Percentiles rank a stretch among this genome's conserved stretches.
These are phyloP conservation scores for Elaphurus davidianus DNA, from an alignment of 2,113 vertebrate genomes.

Conservation along the genomic window DNA sequence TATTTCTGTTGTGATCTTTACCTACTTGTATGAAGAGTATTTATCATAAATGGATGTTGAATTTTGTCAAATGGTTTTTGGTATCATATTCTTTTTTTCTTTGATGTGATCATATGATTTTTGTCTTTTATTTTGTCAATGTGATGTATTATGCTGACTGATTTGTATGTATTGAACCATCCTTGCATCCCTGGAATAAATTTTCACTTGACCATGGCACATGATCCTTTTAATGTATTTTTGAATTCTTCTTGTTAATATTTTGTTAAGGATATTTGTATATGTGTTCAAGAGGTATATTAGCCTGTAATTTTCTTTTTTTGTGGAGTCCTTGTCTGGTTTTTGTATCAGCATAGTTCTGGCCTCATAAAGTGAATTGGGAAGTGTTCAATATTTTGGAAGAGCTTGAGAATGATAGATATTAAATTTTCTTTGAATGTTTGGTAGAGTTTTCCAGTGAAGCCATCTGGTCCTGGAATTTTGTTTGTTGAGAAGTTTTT, in stretches of 20 bases:
- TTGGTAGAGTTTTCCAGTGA: not conserved
- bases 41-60: not conserved
- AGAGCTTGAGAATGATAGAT: not conserved
- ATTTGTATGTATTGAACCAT: not conserved
- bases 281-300: not conserved
- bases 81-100: not conserved
- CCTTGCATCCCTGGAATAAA: not conserved
- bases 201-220: not conserved
- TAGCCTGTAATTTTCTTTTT: not conserved
- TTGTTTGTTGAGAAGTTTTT: not conserved
- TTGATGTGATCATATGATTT: not conserved
- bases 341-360: not conserved
- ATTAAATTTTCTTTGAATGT: not conserved
- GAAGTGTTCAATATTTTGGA: not conserved
- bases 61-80: not conserved
- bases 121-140: not conserved
- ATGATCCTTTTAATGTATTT: not conserved
- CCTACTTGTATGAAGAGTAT: not conserved
- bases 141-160: not conserved
- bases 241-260: not conserved
- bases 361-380: not conserved
- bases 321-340: not conserved
- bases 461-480: not conserved
- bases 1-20: not conserved
- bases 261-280: not conserved